A percentile compares a stretch with the other conserved stretches of the same genome.
phyloP scores from a whole-genome alignment of 2,888 invertebrate genomes.

The Ashinkailepas kermadecensis region DNA sequence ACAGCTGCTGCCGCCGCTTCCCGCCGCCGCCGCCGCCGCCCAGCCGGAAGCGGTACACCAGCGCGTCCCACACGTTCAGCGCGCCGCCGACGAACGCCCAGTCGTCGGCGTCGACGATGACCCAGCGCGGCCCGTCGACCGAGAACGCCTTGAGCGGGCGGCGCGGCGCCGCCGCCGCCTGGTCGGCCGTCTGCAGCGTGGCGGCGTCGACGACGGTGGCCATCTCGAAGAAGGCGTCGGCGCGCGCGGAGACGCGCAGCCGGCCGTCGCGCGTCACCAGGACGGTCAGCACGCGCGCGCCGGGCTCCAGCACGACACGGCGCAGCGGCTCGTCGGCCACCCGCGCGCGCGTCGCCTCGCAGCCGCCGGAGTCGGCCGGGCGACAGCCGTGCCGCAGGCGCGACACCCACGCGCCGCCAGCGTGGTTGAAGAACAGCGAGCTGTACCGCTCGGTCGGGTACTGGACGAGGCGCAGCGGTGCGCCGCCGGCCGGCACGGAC shows the following conservation, averaged over 20 bases:
- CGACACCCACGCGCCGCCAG: not conserved
- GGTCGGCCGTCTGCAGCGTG: not conserved
- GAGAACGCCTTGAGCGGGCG: not conserved
- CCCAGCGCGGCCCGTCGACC: not conserved
- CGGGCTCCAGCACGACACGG: not conserved
- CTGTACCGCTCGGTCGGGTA: not conserved
- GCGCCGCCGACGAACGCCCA: not conserved
- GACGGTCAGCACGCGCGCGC: not conserved
- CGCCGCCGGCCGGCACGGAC: not conserved
- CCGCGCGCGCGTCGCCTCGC: not conserved
- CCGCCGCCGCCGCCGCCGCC: not conserved
- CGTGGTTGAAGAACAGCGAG: slow-evolving; percentile 6
- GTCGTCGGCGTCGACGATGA: not conserved
- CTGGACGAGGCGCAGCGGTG: not conserved
- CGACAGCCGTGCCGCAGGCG: not conserved
- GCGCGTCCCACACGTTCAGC: not conserved
- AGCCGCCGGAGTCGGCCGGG: not conserved
- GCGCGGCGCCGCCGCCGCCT: too few relatives aligned
- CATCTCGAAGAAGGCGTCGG: not conserved
- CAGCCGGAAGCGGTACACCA: not conserved
- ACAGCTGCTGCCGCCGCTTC: not conserved
- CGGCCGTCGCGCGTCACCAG: not conserved
- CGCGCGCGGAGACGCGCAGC: not conserved
- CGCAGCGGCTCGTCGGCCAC: not conserved
- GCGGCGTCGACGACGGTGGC: not conserved